Conservation (phyloP, 2,888 invertebrate genomes). For the Rhyacophila evoluta region DNA sequence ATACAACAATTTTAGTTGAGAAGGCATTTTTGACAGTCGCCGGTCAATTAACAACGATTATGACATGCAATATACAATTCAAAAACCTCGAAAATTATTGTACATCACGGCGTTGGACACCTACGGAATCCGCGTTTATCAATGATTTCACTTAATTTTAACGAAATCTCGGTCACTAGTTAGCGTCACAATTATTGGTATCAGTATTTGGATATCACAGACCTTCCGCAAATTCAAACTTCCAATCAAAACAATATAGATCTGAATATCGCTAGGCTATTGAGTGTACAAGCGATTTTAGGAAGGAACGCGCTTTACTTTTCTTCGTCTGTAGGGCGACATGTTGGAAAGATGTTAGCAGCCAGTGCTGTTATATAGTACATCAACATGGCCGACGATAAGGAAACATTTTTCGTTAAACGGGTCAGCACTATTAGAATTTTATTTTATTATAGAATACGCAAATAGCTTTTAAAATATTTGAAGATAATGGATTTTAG, state of each 20-base stretch:
- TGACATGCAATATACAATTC: not conserved
- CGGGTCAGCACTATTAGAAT: not conserved
- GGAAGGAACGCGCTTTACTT: not conserved
- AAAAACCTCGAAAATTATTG: not conserved
- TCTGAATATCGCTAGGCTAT: constrained; percentile 38
- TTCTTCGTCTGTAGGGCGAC: constrained; percentile 16
- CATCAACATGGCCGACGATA: not conserved
- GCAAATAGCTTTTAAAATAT: too few species aligned
- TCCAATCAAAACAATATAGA: constrained; percentile 40
- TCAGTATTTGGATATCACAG: constrained; percentile 11
- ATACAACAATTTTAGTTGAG: too few species aligned
- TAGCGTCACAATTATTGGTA: not conserved
- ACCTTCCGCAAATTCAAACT: constrained; percentile 41
- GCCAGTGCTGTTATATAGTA: not conserved
- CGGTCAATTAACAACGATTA: not conserved
- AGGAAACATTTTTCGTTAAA: not conserved
- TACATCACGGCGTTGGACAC: not conserved
- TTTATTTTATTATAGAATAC: too few species aligned
- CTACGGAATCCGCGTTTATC: not conserved
- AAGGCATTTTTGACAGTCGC: not conserved
- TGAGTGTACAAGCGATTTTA: constrained; percentile 33
- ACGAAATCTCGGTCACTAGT: not conserved
- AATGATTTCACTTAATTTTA: not conserved
- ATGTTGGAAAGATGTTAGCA: constrained; percentile 5
- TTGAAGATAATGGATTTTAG: too few species aligned